Base-by-base conservation (phyloP, 2,888 invertebrate species). In the Herminia tarsipennalis region DNA sequence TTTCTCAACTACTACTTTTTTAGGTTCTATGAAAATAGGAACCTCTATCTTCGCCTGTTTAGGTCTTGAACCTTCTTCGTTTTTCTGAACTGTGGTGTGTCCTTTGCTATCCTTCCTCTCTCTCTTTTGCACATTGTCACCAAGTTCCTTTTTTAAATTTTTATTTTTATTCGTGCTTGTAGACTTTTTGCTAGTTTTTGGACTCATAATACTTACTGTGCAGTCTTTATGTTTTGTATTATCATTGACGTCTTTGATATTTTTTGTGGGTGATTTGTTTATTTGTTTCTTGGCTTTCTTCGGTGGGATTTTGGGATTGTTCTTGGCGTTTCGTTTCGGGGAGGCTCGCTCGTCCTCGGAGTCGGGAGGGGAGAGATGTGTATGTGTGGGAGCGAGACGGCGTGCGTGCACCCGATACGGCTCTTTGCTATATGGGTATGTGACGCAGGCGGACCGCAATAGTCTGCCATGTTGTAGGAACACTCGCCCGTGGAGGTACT, bases 401-500 rank as follows among this genome's bases (percentile, higher is more conserved):
- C 83, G 72, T 1, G 81, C 75, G 53, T 88, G 89, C 45, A 80
- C 85, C 70, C 90, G 84, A 55, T 88, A 88, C 0, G 90, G 89
- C 42, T 88, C 88, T 54, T 88, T 86, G 54, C 88, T 88, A 81
- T 91, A 83, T 22, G 90, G 77, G 80, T 76, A 87, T 2, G 86
- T 92, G 38, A 96, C 93, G 65, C 93, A 93, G 0, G 95, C 95
- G 5, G 94, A 93, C 30, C 95, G 92, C 40, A 95, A 78, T 34
- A 94, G 92, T 73, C 94, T 93, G 0, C 95, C 94, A 39, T 94
- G 94, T 82, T 95, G 95, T 1, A 96, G 87, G 72, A 94, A 96
- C 8, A 96, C 94, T 61, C 94, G 93, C 1, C 96, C 96, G 77
- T 96, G 95, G 12, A 96, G 92, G 78, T 95, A 96, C 96, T 96